These are phyloP conservation scores for Trichoplusia ni DNA, from an alignment of 1,140 invertebrate species.

Conservation along the genomic window DNA sequence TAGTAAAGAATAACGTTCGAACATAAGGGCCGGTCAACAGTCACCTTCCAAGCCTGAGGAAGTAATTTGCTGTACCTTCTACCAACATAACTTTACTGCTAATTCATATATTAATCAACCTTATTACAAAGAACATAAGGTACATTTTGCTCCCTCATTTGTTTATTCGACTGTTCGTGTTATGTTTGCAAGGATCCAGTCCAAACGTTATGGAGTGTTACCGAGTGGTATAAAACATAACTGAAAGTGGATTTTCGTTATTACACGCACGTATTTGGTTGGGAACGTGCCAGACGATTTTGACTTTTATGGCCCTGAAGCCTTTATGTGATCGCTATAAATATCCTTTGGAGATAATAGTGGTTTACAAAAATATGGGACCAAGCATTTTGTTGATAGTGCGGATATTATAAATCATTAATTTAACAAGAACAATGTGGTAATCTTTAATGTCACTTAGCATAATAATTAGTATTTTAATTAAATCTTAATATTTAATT, in stretches of 20 bases:
- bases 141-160: not conserved
- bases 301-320: slow-evolving; percentile 17
- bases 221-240: slow-evolving; percentile 49
- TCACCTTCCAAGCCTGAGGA: slow-evolving; percentile 24
- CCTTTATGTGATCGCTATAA: slow-evolving; percentile 22
- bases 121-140: not conserved
- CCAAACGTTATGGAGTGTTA: slow-evolving; percentile 39
- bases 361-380: slow-evolving; percentile 31
- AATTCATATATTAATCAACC: not conserved
- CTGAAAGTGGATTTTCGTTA: slow-evolving; percentile 56
- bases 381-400: slow-evolving; percentile 1
- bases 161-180: not conserved
- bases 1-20: slow-evolving; percentile 27
- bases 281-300: slow-evolving; percentile 44
- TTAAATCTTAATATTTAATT: too few relatives aligned
- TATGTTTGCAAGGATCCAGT: slow-evolving; percentile 11
- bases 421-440: too few relatives aligned
- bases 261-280: slow-evolving; percentile 48
- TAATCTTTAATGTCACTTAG: too few relatives aligned
- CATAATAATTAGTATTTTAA: too few relatives aligned
- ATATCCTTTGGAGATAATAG: slow-evolving; percentile 17
- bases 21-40: slow-evolving; percentile 25
- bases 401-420: not conserved
- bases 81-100: slow-evolving; percentile 1
- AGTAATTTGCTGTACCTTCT: slow-evolving; percentile 25